Percentiles rank a stretch among this genome's conserved stretches.
Conservation (phyloP, 2,113 vertebrate species). For the Pyrgilauda ruficollis region DNA sequence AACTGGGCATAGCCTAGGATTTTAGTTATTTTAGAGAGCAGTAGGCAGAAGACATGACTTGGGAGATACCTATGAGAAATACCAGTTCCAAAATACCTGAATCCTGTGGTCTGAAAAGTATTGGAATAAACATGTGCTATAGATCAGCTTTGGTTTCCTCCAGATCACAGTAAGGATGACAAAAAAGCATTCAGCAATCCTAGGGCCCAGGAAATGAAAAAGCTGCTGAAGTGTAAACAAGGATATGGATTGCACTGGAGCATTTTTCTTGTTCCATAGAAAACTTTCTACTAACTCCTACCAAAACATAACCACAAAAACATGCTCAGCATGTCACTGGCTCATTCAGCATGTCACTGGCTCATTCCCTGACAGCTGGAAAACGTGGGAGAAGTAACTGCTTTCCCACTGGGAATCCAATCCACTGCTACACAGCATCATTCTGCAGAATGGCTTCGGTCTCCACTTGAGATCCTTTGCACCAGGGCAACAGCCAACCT, state of each 20-base stretch:
- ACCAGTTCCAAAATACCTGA: background rate
- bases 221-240: background rate
- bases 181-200: background rate
- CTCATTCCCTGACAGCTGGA: background rate
- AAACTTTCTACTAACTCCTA: background rate
- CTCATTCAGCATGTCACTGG: background rate
- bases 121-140: background rate
- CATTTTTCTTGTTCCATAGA: background rate
- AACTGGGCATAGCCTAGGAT: background rate
- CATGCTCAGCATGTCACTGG: background rate
- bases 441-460: background rate
- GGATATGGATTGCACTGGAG: background rate
- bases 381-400: background rate
- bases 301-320: background rate
- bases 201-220: background rate
- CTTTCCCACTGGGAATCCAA: background rate
- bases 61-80: background rate
- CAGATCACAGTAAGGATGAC: background rate
- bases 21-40: background rate
- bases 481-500: background rate
- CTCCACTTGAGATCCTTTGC: background rate
- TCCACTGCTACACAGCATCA: background rate
- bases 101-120: background rate
- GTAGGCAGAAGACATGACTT: background rate
- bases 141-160: background rate